These are phyloP conservation scores for Dorcus hopei DNA, from an alignment of 2,888 invertebrate genomes.

Conservation along the genomic window DNA sequence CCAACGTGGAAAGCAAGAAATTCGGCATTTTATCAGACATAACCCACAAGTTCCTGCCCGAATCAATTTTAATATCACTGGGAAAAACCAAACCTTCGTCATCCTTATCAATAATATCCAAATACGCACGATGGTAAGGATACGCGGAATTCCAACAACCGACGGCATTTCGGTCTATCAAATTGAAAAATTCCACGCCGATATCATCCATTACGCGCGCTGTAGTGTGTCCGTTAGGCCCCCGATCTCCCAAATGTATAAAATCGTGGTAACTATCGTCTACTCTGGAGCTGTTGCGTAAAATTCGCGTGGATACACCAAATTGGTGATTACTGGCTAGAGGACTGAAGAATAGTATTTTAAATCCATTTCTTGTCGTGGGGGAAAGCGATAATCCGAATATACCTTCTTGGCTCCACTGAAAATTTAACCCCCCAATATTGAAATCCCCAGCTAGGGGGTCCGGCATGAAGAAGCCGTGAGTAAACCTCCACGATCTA, in stretches of 20 bases:
- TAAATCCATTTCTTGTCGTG: slow-evolving; percentile 62
- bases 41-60: slow-evolving; percentile 71
- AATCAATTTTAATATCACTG: slow-evolving; percentile 74
- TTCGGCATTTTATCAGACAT: slow-evolving; percentile 81
- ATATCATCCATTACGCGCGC: slow-evolving; percentile 69
- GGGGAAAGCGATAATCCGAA: slow-evolving; percentile 71
- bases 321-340: slow-evolving; percentile 76
- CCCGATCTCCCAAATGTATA: slow-evolving; percentile 62
- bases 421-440: slow-evolving; percentile 77
- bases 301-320: slow-evolving; percentile 70
- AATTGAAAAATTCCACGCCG: slow-evolving; percentile 72
- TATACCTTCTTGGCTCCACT: slow-evolving; percentile 80
- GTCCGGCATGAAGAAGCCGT: slow-evolving; percentile 79
- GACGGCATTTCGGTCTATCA: slow-evolving; percentile 77
- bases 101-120: slow-evolving; percentile 70
- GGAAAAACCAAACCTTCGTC: slow-evolving; percentile 76
- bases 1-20: slow-evolving; percentile 63
- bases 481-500: slow-evolving; percentile 75
- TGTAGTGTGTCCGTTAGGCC: slow-evolving; percentile 67
- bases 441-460: slow-evolving; percentile 76
- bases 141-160: slow-evolving; percentile 77
- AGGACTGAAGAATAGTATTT: slow-evolving; percentile 75
- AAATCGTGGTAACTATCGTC: slow-evolving; percentile 71
- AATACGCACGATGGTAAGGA: slow-evolving; percentile 63
- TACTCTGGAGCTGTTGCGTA: slow-evolving; percentile 66